phyloP scores from a whole-genome alignment of 2,797 vertebrate genomes.

The Catharus ustulatus region DNA sequence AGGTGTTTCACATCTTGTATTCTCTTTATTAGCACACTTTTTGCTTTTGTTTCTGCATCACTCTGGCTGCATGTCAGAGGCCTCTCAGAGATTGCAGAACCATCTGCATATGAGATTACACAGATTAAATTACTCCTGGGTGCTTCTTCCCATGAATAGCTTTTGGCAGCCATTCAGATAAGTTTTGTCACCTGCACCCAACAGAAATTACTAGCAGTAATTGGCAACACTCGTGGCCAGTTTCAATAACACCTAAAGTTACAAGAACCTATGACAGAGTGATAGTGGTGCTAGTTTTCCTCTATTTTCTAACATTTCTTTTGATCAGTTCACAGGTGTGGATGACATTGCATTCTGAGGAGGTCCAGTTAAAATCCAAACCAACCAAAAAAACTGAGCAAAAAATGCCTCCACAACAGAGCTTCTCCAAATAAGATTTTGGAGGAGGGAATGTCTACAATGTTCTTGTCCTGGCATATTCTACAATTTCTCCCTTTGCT shows the following conservation, averaged over 20 bases:
- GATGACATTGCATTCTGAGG: neutral
- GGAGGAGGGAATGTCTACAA: neutral
- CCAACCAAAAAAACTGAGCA: fast-evolving
- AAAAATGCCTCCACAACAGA: neutral
- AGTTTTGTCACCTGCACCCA: slow-evolving; percentile 7
- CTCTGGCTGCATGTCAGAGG: neutral
- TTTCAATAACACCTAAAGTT: neutral
- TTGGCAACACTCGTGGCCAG: neutral
- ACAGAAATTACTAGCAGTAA: neutral
- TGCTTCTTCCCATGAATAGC: slow-evolving; percentile 24
- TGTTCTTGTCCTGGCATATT: neutral
- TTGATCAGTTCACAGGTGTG: neutral
- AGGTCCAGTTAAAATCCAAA: neutral
- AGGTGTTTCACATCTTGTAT: neutral
- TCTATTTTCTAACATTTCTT: neutral
- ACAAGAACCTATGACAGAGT: neutral
- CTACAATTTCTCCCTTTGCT: neutral
- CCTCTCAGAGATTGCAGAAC: neutral
- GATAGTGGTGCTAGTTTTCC: neutral
- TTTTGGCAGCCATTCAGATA: neutral
- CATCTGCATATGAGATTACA: slow-evolving; percentile 16
- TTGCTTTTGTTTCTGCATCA: neutral
- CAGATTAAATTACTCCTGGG: slow-evolving; percentile 1
- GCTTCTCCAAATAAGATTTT: neutral
- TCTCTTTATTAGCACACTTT: neutral